Conservation (phyloP, 2,888 invertebrate genomes). For the Nycteola revayana region DNA sequence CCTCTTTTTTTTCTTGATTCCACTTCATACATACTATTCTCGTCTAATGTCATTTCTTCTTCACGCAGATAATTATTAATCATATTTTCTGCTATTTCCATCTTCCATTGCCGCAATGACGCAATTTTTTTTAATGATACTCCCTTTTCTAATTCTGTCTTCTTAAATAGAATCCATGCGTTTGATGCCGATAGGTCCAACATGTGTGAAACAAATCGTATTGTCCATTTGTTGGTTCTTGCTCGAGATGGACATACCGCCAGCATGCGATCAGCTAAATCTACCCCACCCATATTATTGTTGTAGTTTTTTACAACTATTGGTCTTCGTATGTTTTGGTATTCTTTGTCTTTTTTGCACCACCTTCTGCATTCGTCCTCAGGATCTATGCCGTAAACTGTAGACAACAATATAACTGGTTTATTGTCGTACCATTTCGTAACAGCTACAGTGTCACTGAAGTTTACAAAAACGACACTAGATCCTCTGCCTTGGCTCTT, state of each 20-base stretch:
- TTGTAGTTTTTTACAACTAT: slow-evolving; percentile 1
- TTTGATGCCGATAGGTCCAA: neutral
- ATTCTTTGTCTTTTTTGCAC: neutral
- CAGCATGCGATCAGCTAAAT: neutral
- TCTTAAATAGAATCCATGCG: neutral
- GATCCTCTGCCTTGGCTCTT: neutral
- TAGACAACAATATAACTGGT: slow-evolving; percentile 1
- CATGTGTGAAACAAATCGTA: neutral
- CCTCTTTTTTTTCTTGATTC: neutral
- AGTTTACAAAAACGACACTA: neutral
- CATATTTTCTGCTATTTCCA: neutral
- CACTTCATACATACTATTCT: neutral
- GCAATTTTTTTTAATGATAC: neutral
- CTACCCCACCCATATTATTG: slow-evolving; percentile 2
- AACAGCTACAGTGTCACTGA: neutral
- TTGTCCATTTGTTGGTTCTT: neutral
- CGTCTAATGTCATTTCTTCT: neutral
- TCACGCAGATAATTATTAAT: neutral
- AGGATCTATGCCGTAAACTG: neutral
- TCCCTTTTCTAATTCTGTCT: neutral
- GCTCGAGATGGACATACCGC: slow-evolving; percentile 1
- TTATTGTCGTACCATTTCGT: slow-evolving; percentile 5
- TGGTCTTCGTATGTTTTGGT: neutral
- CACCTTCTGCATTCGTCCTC: neutral
- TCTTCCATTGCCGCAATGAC: neutral